A percentile compares a stretch with the other conserved stretches of the same genome.
These are phyloP conservation scores for Petrocephalus zakoni DNA, from an alignment of 2,113 vertebrate genomes.

Conservation along the genomic window DNA sequence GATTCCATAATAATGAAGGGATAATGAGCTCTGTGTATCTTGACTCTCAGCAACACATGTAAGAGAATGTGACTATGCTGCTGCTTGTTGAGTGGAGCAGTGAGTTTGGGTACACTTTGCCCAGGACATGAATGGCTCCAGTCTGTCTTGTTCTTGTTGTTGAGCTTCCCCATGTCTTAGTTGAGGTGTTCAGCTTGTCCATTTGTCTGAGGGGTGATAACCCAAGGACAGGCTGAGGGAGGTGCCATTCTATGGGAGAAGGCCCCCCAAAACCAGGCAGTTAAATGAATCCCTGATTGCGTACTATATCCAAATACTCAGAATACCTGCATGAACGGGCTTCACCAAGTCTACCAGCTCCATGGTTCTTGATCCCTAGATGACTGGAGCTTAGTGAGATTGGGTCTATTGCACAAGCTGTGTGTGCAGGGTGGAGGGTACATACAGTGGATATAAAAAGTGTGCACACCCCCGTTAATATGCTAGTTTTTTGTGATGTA, in stretches of 20 bases:
- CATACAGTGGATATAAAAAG: no score
- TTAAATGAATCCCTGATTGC: neutral
- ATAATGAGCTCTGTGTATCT: neutral
- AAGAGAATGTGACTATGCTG: neutral
- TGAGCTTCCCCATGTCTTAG: neutral
- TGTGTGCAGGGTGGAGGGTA: no score
- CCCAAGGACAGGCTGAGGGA: neutral
- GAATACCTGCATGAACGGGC: neutral
- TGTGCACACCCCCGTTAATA: no score
- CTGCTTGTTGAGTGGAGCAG: neutral
- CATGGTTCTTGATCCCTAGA: no score
- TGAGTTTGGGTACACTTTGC: neutral
- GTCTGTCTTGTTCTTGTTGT: neutral
- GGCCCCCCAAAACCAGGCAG: neutral
- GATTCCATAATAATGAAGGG: neutral
- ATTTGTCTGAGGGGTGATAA: neutral
- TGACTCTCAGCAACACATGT: neutral
- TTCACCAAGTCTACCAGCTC: no score
- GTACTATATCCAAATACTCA: neutral
- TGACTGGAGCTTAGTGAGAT: no score
- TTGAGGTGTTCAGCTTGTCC: neutral
- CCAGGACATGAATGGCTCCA: neutral
- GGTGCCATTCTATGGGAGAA: neutral
- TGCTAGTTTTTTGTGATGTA: no score
- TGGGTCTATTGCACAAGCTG: no score